phyloP scores from a whole-genome alignment of 2,113 vertebrate genomes.

The Actinemys pallida region DNA sequence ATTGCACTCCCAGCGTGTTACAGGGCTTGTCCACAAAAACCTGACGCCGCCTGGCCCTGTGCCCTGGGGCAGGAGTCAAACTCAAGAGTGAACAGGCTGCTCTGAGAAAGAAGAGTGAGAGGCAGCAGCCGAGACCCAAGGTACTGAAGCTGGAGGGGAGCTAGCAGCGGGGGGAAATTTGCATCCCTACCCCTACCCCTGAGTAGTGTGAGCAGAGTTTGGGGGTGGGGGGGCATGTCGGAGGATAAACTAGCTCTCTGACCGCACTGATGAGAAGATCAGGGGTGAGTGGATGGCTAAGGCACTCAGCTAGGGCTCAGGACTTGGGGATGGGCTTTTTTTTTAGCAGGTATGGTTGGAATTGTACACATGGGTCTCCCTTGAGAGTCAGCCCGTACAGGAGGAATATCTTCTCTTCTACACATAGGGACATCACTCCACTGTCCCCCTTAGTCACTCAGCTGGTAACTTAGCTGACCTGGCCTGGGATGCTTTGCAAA shows the following conservation, averaged over 20 bases:
- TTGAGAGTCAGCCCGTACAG: not conserved
- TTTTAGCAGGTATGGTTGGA: not conserved
- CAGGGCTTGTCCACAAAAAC: not conserved
- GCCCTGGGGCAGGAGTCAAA: not conserved
- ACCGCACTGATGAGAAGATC: not conserved
- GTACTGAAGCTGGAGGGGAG: not conserved
- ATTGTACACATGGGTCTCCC: not conserved
- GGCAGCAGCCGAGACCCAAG: not conserved
- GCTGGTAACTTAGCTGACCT: not conserved
- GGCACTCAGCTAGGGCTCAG: not conserved
- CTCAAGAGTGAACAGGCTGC: not conserved
- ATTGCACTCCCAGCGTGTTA: not conserved
- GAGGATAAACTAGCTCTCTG: not conserved
- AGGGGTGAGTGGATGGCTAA: not conserved
- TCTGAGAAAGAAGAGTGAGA: not conserved
- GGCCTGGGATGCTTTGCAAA: not conserved
- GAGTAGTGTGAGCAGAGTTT: not conserved
- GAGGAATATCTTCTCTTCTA: not conserved
- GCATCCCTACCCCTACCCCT: rapidly evolving
- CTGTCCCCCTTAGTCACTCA: not conserved
- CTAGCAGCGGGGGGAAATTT: rapidly evolving
- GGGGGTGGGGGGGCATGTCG: not conserved
- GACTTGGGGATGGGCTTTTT: not conserved
- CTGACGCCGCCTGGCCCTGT: not conserved
- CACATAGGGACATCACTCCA: not conserved